Evolutionary conservation across 2,888 invertebrate genomes (phyloP), one percentile per base, ranked within the genome.

Genomic region (Rhingia campestris): DNA sequence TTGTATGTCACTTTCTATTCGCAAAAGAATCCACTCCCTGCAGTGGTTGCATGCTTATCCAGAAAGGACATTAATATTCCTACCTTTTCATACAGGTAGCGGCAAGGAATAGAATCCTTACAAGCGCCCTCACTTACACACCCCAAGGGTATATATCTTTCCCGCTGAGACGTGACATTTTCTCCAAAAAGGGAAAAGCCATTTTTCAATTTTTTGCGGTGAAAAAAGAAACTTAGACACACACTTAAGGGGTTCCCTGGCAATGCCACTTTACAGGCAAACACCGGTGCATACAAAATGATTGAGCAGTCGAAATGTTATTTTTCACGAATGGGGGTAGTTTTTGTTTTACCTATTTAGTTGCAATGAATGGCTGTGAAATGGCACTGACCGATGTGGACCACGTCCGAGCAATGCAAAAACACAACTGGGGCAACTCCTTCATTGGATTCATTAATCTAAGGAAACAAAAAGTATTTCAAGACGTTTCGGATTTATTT

Each of bases 121-220:
- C 45, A 69, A 69, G 69, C 47, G 58, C 56, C 45, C 51, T 35
- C 33, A n/a, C 37, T 43, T 54, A 32, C 53, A 61, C 61, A 53
- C 67, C 33, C 61, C 45, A 37, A 30, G 14, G 14, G 14, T 33
- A 47, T 77, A 77, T 70, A 51, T 56, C 56, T 77, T 77, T 77
- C 77, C 43, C 58, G 49, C 39, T 43, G 37, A 43, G 43, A 77
- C 77, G 77, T 77, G 77, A 70, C 77, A 64, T 77, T 64, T 77
- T 70, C 56, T 49, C 43, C 54, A 37, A 37, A 63, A 39, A 32
- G 6, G 22, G 22, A 22, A 76, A 72, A 70, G 12, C 63, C 54
- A 43, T 49, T 51, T 58, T 70, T 79, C 66, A 64, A 79, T 33
- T 72, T n/a, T 22, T 66, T 72, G 45, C 22, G 54, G 56, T 67